Conservation (phyloP, 2,888 invertebrate genomes). For the Stenichneumon culpator region DNA sequence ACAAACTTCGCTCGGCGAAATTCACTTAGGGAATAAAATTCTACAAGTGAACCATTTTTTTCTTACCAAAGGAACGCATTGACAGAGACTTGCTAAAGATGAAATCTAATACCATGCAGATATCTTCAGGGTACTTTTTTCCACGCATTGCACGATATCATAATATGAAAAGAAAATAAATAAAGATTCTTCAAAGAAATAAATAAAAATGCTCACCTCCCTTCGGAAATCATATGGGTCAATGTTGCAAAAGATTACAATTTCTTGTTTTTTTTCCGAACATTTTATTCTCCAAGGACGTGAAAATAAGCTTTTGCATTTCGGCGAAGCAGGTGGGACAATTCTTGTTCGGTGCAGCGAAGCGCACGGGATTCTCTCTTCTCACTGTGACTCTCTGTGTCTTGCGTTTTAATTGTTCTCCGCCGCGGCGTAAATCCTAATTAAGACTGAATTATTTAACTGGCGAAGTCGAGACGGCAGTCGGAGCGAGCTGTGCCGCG, state of each 20-base stretch:
- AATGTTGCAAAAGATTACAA: neutral
- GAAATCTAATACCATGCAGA: no score
- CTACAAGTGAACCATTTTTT: no score
- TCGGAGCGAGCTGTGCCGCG: constrained; percentile 13
- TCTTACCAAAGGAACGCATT: no score
- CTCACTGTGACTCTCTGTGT: constrained; percentile 43
- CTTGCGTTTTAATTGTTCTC: constrained; percentile 80
- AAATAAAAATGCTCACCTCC: neutral
- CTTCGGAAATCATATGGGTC: neutral
- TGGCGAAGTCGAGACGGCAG: constrained; percentile 60
- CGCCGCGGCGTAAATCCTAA: constrained; percentile 81
- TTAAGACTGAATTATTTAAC: constrained; percentile 82
- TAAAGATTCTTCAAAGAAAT: no score
- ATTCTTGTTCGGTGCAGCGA: constrained; percentile 49
- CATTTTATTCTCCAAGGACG: neutral
- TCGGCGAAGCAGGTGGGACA: constrained; percentile 55
- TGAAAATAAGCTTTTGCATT: constrained; percentile 1
- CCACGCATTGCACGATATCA: no score
- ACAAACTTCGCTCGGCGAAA: no score
- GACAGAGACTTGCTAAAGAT: no score
- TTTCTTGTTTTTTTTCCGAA: neutral
- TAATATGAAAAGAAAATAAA: no score
- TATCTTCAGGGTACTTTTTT: no score
- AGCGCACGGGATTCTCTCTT: constrained; percentile 41
- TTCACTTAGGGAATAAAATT: no score